Evolutionary conservation across 2,797 vertebrate genomes (phyloP).

Genomic region (Cirrhinus molitorella): DNA sequence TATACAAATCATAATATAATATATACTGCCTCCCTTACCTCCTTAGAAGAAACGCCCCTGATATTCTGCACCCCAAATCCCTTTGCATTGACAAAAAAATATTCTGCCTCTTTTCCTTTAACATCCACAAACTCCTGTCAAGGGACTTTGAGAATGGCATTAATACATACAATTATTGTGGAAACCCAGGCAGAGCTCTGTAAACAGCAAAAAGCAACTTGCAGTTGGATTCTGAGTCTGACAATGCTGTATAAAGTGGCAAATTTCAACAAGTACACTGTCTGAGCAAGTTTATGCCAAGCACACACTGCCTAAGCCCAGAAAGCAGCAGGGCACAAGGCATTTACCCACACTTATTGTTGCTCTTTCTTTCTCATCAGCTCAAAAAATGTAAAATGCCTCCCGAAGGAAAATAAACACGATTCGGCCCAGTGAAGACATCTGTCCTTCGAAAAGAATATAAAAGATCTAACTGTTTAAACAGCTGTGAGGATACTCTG

Average conservation of each 20-base stretch:
- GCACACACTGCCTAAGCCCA: constrained; percentile 24
- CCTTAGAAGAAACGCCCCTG: too few relatives aligned
- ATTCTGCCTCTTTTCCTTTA: background rate
- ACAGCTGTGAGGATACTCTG: constrained; percentile 80
- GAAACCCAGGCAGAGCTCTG: background rate
- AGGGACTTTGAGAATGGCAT: background rate
- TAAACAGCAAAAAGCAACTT: background rate
- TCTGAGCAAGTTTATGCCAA: constrained; percentile 32
- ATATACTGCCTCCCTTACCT: too few relatives aligned
- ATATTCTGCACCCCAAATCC: background rate
- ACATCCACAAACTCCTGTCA: background rate
- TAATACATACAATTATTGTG: background rate
- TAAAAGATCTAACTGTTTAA: constrained; percentile 82
- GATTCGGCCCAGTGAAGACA: constrained; percentile 82
- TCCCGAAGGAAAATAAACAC: constrained; percentile 84
- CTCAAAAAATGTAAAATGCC: constrained; percentile 74
- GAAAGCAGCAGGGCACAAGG: constrained; percentile 50
- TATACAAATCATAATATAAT: too few relatives aligned
- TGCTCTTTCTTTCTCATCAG: constrained; percentile 53
- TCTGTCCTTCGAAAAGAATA: constrained; percentile 77
- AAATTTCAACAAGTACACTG: constrained; percentile 15
- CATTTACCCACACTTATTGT: constrained; percentile 47
- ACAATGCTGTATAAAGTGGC: constrained; percentile 6
- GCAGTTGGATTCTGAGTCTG: background rate
- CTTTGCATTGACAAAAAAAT: background rate